Base-by-base conservation (phyloP, 2,797 vertebrate genomes). In the Thripadectes ignobilis region DNA sequence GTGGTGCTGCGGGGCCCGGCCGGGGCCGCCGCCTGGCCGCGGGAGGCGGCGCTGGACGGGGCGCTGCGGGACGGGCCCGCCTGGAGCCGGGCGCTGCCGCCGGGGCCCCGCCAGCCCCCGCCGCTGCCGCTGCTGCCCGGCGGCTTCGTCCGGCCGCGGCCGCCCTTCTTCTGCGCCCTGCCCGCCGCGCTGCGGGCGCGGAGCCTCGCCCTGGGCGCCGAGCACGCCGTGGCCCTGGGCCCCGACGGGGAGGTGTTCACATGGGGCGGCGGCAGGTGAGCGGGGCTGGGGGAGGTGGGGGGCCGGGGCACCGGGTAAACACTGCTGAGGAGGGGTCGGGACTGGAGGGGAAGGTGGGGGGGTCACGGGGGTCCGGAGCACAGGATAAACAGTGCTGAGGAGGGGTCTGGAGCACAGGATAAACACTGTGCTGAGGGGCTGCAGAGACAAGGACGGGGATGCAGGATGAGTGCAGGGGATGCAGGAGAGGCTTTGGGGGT, bases 221-320 rank as follows among this genome's bases (percentile, higher is more conserved):
- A 98, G 65, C 99, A 99, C n/a, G 98, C 77, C 5, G 8, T 99
- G 66, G 97, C 98, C 21, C 98, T 99, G 80, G 98, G 92, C 15
- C 83, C 77, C 12, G 88, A 82, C 11, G 98, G 98, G 32, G 95
- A 95, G 20, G 96, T 99, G 67, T 98, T 98, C 91, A 97, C 98
- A 46, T 99, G 99, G 99, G 99, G 99, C 51, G 92, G 97, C 14
- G 98, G 99, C 89, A 98, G 99, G 99, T 99, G 98, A 92, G 96
- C 23, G 12, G 57, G 18, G 12, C 41, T 3, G 20, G 9, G 41
- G 4, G 39, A 10, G 27, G 16, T 17, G 49, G 15, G 9, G 26
- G 27, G 49, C 13, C 43, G 43, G 43, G 43, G 43, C 51, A 22
- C 14, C 9, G 43, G 24, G 27, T 18, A 14, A 19, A 12, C 79